Evolutionary conservation across 1,140 invertebrate genomes (phyloP).

Genomic region (Caenorhabditis briggsae): DNA sequence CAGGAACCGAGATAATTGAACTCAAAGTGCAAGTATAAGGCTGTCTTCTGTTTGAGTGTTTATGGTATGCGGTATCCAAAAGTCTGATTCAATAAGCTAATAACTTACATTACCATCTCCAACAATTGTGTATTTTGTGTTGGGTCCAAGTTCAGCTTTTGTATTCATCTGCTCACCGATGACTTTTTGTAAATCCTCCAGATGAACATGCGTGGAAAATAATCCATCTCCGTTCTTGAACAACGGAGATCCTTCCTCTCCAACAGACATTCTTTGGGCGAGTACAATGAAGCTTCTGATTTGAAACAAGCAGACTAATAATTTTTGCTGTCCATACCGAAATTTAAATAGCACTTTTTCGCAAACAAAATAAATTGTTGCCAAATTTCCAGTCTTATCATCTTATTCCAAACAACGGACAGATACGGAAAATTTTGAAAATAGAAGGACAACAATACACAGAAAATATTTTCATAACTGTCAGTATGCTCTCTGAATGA

Average conservation of each 20-base stretch:
- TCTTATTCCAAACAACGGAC: not conserved
- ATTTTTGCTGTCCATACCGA: not conserved
- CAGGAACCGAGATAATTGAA: too few relatives aligned
- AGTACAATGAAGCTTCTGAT: not conserved
- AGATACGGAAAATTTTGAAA: not conserved
- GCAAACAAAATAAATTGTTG: not conserved
- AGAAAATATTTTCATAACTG: too few relatives aligned
- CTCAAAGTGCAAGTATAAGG: too few relatives aligned
- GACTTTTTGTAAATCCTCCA: constrained; percentile 46
- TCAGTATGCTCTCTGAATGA: too few relatives aligned
- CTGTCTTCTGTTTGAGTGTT: too few relatives aligned
- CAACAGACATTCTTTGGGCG: not conserved
- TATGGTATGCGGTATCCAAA: too few relatives aligned
- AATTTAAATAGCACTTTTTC: not conserved
- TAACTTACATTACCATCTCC: constrained; percentile 55
- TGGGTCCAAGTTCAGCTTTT: constrained; percentile 5
- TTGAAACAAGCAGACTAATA: not conserved
- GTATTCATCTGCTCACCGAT: constrained; percentile 15
- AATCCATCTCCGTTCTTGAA: constrained; percentile 23
- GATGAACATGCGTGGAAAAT: constrained; percentile 34
- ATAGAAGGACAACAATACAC: not conserved
- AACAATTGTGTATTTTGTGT: constrained; percentile 24
- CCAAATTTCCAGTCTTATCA: constrained; percentile 6
- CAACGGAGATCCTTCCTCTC: not conserved
- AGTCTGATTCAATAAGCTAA: not conserved